Evolutionary conservation across 2,113 vertebrate genomes (phyloP).

Genomic region (Equus quagga): DNA sequence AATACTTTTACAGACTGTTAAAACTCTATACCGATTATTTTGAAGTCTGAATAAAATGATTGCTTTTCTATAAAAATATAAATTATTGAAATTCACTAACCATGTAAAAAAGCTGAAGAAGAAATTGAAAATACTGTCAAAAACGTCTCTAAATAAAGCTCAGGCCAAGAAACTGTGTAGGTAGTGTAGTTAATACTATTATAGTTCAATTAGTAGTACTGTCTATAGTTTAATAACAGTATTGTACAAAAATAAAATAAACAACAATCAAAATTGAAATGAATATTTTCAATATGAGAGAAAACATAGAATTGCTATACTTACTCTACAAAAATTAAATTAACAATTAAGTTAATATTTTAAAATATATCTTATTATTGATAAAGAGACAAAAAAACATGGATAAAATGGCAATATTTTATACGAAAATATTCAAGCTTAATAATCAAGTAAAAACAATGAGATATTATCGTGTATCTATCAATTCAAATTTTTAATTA

Average conservation of each 20-base stretch:
- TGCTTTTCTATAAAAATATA: not conserved
- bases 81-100: not conserved
- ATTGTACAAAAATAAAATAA: not conserved
- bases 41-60: not conserved
- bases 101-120: not conserved
- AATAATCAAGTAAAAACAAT: not conserved
- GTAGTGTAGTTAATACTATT: not conserved
- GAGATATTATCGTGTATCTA: not conserved
- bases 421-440: not conserved
- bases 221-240: not conserved
- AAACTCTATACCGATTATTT: not conserved
- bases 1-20: not conserved
- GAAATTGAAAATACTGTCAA: not conserved
- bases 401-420: not conserved
- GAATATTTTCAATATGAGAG: not conserved
- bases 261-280: not conserved
- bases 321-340: slow-evolving; percentile 14
- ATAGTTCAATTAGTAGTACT: not conserved
- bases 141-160: not conserved
- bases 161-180: not conserved
- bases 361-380: not conserved
- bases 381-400: not conserved
- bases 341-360: not conserved
- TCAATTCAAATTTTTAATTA: not conserved
- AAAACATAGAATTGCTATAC: not conserved